phyloP scores from a whole-genome alignment of 1,140 invertebrate species.

The Drosophila jambulina region DNA sequence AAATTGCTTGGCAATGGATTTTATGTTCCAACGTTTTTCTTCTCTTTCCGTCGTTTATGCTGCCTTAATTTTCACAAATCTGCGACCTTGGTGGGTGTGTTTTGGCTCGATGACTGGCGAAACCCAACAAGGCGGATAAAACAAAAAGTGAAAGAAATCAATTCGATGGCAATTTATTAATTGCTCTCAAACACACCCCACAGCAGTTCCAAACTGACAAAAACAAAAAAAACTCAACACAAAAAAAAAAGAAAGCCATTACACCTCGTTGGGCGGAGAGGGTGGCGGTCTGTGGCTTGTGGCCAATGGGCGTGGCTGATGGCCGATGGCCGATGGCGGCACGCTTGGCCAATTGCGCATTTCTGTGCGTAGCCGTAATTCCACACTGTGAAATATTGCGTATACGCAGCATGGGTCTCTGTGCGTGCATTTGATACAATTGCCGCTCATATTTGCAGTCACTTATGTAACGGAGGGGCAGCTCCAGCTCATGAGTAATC shows the following conservation, averaged over 20 bases:
- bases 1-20: constrained; percentile 75
- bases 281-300: neutral
- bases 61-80: constrained; percentile 49
- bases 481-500: constrained; percentile 51
- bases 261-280: constrained; percentile 1
- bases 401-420: constrained; percentile 63
- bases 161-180: constrained; percentile 66
- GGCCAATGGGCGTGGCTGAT: constrained; percentile 12
- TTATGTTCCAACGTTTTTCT: constrained; percentile 64
- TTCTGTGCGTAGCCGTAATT: constrained; percentile 80
- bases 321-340: constrained; percentile 12
- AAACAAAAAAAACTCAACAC: neutral
- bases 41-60: neutral
- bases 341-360: constrained; percentile 69
- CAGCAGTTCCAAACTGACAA: neutral
- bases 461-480: constrained; percentile 59
- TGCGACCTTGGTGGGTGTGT: constrained; percentile 42
- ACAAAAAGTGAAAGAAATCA: constrained; percentile 35
- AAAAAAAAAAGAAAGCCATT: constrained; percentile 21
- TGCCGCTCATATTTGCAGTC: constrained; percentile 53
- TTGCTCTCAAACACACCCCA: constrained; percentile 56
- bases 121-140: constrained; percentile 15
- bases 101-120: constrained; percentile 27
- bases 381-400: constrained; percentile 78
- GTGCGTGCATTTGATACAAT: constrained; percentile 68